Evolutionary conservation across 2,888 invertebrate genomes (phyloP).

Genomic region (Nipponacmea schrenckii): DNA sequence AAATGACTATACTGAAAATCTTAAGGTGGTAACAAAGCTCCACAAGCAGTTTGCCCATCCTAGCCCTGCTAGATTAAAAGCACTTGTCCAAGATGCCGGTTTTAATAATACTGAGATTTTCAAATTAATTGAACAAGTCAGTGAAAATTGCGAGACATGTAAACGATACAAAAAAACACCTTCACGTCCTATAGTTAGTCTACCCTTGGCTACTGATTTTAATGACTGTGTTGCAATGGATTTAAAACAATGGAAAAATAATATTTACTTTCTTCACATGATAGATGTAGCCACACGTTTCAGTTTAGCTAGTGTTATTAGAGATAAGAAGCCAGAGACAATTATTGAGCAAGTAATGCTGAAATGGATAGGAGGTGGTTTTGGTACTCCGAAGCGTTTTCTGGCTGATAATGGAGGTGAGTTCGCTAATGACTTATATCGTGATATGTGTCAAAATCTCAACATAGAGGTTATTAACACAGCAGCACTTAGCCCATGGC

Average conservation of each 20-base stretch:
- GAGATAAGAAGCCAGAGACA: background rate
- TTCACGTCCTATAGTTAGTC: constrained; percentile 15
- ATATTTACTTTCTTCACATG: too few relatives aligned
- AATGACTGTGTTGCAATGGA: constrained; percentile 21
- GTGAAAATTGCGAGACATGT: background rate
- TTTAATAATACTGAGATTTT: background rate
- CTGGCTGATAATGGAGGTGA: constrained; percentile 23
- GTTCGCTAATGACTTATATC: too few relatives aligned
- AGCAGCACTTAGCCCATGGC: too few relatives aligned
- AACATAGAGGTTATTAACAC: too few relatives aligned
- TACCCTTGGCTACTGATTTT: constrained; percentile 20
- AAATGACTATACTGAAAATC: background rate
- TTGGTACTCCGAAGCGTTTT: constrained; percentile 15
- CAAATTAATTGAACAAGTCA: background rate
- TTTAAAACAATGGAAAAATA: constrained; percentile 7
- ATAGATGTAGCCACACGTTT: constrained; percentile 15
- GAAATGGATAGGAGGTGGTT: constrained; percentile 20
- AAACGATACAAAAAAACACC: constrained; percentile 11
- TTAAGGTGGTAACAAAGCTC: background rate
- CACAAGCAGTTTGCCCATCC: too few relatives aligned
- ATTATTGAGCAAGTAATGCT: constrained; percentile 7
- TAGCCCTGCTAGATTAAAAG: background rate
- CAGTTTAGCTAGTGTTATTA: constrained; percentile 17
- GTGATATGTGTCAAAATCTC: too few relatives aligned
- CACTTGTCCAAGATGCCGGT: background rate